These are phyloP conservation scores for Vesta saturnalis DNA, from an alignment of 2,888 invertebrate genomes.

Conservation along the genomic window DNA sequence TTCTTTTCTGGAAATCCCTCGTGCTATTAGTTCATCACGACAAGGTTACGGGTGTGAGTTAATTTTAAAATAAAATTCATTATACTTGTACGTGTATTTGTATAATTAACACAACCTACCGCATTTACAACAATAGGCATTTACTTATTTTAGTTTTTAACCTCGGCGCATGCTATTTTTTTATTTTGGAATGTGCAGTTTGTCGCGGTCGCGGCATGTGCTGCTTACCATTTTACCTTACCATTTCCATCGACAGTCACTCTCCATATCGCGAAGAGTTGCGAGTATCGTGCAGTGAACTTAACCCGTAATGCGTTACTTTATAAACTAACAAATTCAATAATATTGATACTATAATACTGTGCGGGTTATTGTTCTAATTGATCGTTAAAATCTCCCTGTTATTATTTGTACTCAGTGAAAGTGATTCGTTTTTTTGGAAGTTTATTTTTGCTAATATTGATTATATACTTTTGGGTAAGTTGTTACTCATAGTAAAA, in stretches of 20 bases:
- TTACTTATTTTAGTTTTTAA: slow-evolving; percentile 43
- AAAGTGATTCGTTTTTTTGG: slow-evolving; percentile 38
- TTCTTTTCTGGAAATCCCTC: neutral
- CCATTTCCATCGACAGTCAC: slow-evolving; percentile 42
- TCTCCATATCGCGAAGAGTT: slow-evolving; percentile 42
- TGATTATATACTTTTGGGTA: neutral
- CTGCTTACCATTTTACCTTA: slow-evolving; percentile 26
- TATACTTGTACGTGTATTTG: slow-evolving; percentile 20
- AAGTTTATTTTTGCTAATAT: too few relatives aligned
- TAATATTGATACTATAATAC: slow-evolving; percentile 2
- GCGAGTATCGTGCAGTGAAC: slow-evolving; percentile 44
- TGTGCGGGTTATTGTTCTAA: slow-evolving; percentile 35
- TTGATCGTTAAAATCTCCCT: slow-evolving; percentile 39
- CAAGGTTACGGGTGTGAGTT: neutral
- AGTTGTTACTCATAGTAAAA: neutral
- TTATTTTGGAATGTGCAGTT: slow-evolving; percentile 35
- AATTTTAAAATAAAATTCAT: slow-evolving; percentile 3
- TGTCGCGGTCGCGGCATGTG: slow-evolving; percentile 45
- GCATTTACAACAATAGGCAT: slow-evolving; percentile 44
- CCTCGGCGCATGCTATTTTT: slow-evolving; percentile 45
- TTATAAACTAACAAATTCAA: slow-evolving; percentile 16
- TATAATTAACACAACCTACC: slow-evolving; percentile 37
- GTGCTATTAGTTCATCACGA: too few relatives aligned
- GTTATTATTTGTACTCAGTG: slow-evolving; percentile 37
- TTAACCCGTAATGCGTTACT: slow-evolving; percentile 40